Evolutionary conservation across 2,113 vertebrate species (phyloP), one percentile per base, ranked within the genome.

Genomic region (Neoarius graeffei): DNA sequence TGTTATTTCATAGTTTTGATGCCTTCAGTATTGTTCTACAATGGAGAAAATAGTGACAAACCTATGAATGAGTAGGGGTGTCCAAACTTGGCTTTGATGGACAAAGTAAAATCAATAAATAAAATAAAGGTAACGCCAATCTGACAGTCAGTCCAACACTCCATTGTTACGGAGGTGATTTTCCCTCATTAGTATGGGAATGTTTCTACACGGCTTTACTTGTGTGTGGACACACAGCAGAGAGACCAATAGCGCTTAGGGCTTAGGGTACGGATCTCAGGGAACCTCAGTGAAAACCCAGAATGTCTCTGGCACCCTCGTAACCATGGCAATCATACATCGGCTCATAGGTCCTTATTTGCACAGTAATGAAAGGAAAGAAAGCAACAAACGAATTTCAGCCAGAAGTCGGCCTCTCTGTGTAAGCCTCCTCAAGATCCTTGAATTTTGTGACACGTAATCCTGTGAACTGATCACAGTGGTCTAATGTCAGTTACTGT

Each of bases 301-400:
- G 23, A 54, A 85, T 1, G 56, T 54, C 64, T 64, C n/a, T 67
- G 84, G 67, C 82, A 67, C 77, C 66, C 11, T 56, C 9, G 86
- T 88, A 84, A 81, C 88, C 88, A 89, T 91, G 81, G 84, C 85
- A 87, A 88, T 88, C 59, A 27, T 13, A 62, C 87, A 87, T 87
- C 80, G 87, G 85, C 66, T 67, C 85, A 84, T 77, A 69, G 20
- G 71, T 77, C 81, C 83, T 85, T 86, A 90, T 88, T 90, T 90
- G 87, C 87, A 90, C 82, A 85, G 87, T 87, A 91, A 88, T 87
- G 77, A 88, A 87, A 83, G 59, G 20, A 30, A 81, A 86, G 74
- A 73, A 84, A 89, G 85, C 80, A 87, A 85, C 87, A 90, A 90
- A 90, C 69, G 69, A 84, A 84, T 88, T 54, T 74, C 74, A 8